Base-by-base conservation (phyloP, 2,113 vertebrate genomes). In the Oncorhynchus kisutch region DNA sequence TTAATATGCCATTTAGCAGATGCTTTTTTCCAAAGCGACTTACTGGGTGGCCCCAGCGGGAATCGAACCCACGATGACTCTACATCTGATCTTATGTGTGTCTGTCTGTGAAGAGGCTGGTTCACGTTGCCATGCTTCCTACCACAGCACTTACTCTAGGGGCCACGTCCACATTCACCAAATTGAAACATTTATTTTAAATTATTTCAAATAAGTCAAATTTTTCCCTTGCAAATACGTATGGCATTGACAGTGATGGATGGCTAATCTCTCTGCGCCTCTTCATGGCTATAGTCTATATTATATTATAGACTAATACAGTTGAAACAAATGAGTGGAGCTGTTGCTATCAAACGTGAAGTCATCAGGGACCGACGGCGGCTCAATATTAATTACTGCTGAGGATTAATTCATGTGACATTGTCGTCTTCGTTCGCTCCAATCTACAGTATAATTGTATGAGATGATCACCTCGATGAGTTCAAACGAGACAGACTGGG, bases 331-430 rank as follows among this genome's bases (percentile, higher is more conserved):
- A 76, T 70, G 54, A 60, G 67, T 68, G 51, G 18, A 25, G 18
- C 39, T 45, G 9, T 11, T 11, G 39, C 73, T 54, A 78, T 57
- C 68, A 72, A 69, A 72, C 60, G 34, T 22, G 16, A 49, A 76
- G 59, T 76, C 69, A 70, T 70, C 70, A 34, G 51, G 73, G 22
- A 65, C 29, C 70, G 29, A 51, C 71, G 51, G 77, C 2, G 1
- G 51, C 13, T 54, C 73, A 48, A 73, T 59, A 75, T 66, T 72
- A 76, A 79, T 76, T 79, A 71, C 57, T 65, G 70, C 60, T 66
- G 77, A 74, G 75, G 60, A 81, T 77, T 81, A 54, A 74, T 51
- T 57, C 67, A 49, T 65, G 29, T 73, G 34, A 67, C 57, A 13
- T 62, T 14, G 5, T 39, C 24, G 9, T 62, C n/a, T 62, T 62